Evolutionary conservation across 2,888 invertebrate species (phyloP), one percentile per base, ranked within the genome.

Genomic region (Netelia virgata): DNA sequence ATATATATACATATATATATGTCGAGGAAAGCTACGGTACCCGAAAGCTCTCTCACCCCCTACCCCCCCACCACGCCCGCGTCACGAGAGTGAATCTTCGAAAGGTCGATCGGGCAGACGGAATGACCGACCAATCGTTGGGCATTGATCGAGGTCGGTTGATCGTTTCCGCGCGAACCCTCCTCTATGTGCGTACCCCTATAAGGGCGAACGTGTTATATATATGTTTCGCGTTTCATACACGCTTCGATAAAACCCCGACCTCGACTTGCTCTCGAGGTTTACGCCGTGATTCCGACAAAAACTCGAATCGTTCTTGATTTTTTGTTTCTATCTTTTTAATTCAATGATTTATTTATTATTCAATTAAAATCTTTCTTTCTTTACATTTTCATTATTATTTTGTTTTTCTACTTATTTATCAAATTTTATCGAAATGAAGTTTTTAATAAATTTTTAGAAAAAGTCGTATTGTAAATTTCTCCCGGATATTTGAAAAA

Each of bases 91-190:
- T 74, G 63, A 74, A 74, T 74, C 61, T 47, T 74, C 63, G 50
- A 74, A 63, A 63, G 74, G 47, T 74, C 63, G 50, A 74, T 74
- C 63, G 28, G 41, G 63, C 74, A 63, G 8, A 63, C 18, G 63
- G 63, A 63, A 74, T 50, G 61, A 74, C 50, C 47, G 28, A 50
- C 74, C 63, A 28, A 61, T 63, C 36, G 36, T 36, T 36, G 36
- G 5, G 36, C 36, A 36, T 36, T 61, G 63, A 74, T 74, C 50
- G n/a, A 18, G 18, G n/a, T 43, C 61, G 50, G 53, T 74, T 74
- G 74, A 63, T 74, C 74, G 50, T 16, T 57, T 53, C 50, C 23
- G n/a, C 36, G n/a, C 47, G 47, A 74, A 36, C 36, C 36, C 16
- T 14, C 43, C 14, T 14, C 47, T 68, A 14, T 43, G 18, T 50